Base-by-base conservation (phyloP, 2,113 vertebrate species). In the Urocolius indicus region DNA sequence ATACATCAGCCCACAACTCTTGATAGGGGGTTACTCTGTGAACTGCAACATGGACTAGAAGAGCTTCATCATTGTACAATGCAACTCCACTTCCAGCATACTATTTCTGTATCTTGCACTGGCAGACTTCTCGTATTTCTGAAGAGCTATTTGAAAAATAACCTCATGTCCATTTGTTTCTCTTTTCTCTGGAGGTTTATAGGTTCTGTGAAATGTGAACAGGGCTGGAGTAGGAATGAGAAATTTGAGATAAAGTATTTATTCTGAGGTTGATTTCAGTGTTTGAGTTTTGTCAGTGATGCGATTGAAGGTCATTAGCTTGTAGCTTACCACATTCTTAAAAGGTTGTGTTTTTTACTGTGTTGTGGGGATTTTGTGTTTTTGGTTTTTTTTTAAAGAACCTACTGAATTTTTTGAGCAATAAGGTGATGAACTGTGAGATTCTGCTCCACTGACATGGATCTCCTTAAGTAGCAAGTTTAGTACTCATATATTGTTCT, bases 1-100 rank as follows among this genome's bases (percentile, higher is more conserved):
- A 41, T 23, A 34, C 10, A 29, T 21, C 19, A 51, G 15, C 0
- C 0, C 46, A 23, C 22, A 46, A 1, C 26, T 87, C 49, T 49
- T 57, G 12, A 34, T 52, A 36, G 20, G 29, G 14, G 11, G 5
- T 79, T 78, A 8, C 78, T 84, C 45, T 85, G 57, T 95, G 80
- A 19, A 24, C 24, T 72, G 10, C 52, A 45, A 16, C 24, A 12
- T 54, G 55, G 32, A 43, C 63, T 82, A 16, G 55, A 73, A 71
- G 27, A 38, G 41, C 55, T 30, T 87, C 63, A n/a, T 11, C 67
- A 49, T 73, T 2, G 0, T 67, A 17, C 43, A 8, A 10, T 30
- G 29, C 26, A 80, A 32, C 13, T 61, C 52, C 6, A 16, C 69
- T 94, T 81, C 26, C 55, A 71, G 27, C 11, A 11, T 57, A 27